Percentiles rank a stretch among this genome's conserved stretches.
Evolutionary conservation across 2,113 vertebrate species (phyloP).

Genomic region (Egretta garzetta): DNA sequence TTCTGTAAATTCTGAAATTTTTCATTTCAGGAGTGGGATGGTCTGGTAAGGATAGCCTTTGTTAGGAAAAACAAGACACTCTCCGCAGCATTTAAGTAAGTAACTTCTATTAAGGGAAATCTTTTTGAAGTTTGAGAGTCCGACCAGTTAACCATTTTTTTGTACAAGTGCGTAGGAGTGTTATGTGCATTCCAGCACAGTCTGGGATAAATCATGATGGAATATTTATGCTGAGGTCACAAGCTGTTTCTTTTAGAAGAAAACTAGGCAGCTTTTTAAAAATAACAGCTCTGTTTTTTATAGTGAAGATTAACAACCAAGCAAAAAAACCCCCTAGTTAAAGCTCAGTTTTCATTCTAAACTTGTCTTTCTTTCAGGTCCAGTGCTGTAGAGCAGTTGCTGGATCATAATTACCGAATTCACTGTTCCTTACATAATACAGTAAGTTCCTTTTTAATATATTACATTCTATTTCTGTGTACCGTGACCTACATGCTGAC

Average conservation of each 20-base stretch:
- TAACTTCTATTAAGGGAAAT: background rate
- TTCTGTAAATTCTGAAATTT: background rate
- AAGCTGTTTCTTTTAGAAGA: background rate
- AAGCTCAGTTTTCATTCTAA: background rate
- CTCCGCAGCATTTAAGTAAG: constrained; percentile 94
- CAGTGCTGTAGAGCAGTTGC: constrained; percentile 88
- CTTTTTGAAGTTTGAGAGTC: background rate
- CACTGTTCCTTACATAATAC: constrained; percentile 91
- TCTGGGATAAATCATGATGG: background rate
- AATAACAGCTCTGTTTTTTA: background rate
- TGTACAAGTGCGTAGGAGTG: background rate
- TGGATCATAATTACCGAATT: constrained; percentile 97
- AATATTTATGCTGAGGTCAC: background rate
- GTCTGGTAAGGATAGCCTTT: constrained; percentile 96
- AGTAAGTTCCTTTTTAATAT: constrained; percentile 75
- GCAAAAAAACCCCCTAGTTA: background rate
- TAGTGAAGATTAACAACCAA: background rate
- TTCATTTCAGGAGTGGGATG: constrained; percentile 93
- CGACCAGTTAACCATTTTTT: background rate
- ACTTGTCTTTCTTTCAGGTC: constrained; percentile 77
- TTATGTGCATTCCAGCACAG: background rate
- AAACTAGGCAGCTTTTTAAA: background rate
- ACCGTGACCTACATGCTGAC: background rate
- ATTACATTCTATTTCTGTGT: background rate
- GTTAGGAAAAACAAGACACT: constrained; percentile 99